Evolutionary conservation across 2,113 vertebrate genomes (phyloP), one percentile per base, ranked within the genome.

Genomic region (Chionodraco myersi): DNA sequence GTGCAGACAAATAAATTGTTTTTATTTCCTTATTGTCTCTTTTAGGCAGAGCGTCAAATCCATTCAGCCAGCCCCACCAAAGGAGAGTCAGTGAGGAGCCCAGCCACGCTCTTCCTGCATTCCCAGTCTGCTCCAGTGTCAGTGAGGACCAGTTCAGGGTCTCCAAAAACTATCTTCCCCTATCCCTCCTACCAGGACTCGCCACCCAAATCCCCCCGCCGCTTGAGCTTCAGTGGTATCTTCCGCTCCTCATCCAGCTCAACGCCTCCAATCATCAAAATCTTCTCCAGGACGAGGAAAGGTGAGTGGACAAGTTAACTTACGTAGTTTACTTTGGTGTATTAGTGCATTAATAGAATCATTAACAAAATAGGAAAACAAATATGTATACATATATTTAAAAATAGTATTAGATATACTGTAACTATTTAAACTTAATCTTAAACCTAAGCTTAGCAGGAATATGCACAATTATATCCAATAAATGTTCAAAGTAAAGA

Each of bases 201-300:
- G 7, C 94, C 97, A 0, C 97, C 97, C 10, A 97, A 97, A 83
- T 97, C 98, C 34, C 97, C 97, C n/a, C 97, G 95, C 16, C 97
- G 97, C 54, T 96, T 99, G 84, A 98, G 97, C 94, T 96, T 99
- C 94, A 98, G 96, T 41, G 97, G 97, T 34, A 96, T 99, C 94
- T 99, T 99, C 94, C 96, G 97, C 81, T 97, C 97, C 4, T 97
- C 96, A 72, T 88, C 94, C 51, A 95, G 90, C 85, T 93, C 91
- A 4, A 67, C 91, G 13, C 95, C 96, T 7, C 93, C 96, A 36
- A 96, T 96, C 93, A 97, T 98, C 92, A 96, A 97, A 92, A 96
- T 99, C 92, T 99, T 99, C 95, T 97, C 97, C 89, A 96, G 97
- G 88, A 95, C 96, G 89, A 96, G 94, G 92, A 98, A 96, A 97